Evolutionary conservation across 2,113 vertebrate species (phyloP), one percentile per base, ranked within the genome.

Genomic region (Butorides virescens): DNA sequence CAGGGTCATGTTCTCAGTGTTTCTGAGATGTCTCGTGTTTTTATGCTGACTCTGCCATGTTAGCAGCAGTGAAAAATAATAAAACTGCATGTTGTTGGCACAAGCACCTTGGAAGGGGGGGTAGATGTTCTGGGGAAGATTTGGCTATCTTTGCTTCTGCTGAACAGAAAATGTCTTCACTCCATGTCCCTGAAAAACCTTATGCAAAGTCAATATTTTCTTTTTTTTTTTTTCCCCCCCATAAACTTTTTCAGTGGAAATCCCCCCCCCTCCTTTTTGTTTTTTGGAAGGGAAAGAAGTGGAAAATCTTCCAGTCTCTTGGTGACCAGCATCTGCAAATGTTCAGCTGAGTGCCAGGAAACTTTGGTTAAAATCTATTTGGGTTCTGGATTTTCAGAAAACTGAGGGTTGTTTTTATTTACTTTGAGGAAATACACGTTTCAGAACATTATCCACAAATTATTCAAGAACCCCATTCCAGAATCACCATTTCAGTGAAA

Each of bases 31-130:
- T 36, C 74, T 95, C 39, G 15, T 75, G 74, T 53, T 94, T 95
- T 96, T 96, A 83, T 97, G 96, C 97, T 96, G 94, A 94, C 76
- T 97, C 56, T 92, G 91, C 88, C 70, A 8, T 92, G 79, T 89
- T 87, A 96, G 73, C 46, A 71, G 80, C 86, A 89, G 88, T 0
- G 1, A 92, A 86, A 93, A 86, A 37, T 95, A 86, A 83, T 86
- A 86, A 94, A 94, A 59, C 72, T 94, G 27, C 75, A 29, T 86
- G 88, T 84, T 86, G 61, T 52, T 96, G 95, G 95, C 95, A 80
- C 59, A 25, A 65, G 72, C 16, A 26, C 11, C 0, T 21, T 74
- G 83, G 52, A 91, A 86, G n/a, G 61, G 88, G 88, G 74, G 34
- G 29, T 30, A 30, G 65, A 72, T 95, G 80, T 94, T 96, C 91